Percentiles rank a stretch among this genome's conserved stretches.
These are phyloP conservation scores for Saguinus midas DNA, from an alignment of 2,113 vertebrate genomes.

Conservation along the genomic window DNA sequence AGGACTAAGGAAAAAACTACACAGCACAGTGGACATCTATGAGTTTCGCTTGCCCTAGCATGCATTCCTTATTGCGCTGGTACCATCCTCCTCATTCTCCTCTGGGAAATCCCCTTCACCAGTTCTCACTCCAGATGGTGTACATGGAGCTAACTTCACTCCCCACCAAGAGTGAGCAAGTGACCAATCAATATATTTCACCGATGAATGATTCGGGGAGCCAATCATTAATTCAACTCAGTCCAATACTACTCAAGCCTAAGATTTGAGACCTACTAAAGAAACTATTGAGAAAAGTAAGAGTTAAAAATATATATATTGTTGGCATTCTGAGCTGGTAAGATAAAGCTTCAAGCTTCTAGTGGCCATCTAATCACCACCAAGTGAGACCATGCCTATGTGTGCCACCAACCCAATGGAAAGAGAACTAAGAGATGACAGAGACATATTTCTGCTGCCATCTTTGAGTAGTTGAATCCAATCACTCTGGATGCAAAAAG, in stretches of 20 bases:
- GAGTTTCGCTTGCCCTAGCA: not conserved
- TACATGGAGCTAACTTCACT: not conserved
- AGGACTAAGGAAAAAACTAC: not conserved
- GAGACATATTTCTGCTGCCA: not conserved
- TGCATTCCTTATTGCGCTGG: rapidly evolving
- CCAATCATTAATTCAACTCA: not conserved
- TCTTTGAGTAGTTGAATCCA: not conserved
- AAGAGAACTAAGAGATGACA: not conserved
- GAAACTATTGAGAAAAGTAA: not conserved
- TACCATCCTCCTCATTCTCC: not conserved
- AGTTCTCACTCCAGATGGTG: not conserved
- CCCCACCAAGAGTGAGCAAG: not conserved
- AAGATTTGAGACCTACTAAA: not conserved
- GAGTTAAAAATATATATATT: not conserved
- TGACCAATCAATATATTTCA: not conserved
- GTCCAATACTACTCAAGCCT: not conserved
- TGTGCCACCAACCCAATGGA: not conserved
- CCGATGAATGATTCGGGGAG: not conserved
- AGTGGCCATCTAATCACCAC: not conserved
- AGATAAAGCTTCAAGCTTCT: not conserved
- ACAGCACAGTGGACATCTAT: not conserved
- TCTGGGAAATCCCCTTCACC: not conserved
- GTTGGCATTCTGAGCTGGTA: not conserved
- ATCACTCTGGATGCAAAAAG: not conserved
- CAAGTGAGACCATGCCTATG: not conserved